phyloP scores from a whole-genome alignment of 2,797 vertebrate genomes.

The Rhodeus uyekii region DNA sequence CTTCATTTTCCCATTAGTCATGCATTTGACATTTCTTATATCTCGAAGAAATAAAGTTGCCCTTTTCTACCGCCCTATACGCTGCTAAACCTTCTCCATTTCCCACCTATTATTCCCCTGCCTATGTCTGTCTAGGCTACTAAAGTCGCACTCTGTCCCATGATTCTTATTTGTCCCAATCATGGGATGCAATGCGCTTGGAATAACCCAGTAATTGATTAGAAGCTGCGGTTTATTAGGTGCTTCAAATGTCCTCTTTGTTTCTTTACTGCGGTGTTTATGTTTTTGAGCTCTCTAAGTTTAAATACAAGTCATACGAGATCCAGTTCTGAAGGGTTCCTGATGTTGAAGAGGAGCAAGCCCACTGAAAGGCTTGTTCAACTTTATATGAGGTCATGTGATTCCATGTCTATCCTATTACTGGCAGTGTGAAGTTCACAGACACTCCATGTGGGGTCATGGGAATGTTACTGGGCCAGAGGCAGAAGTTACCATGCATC shows the following conservation, averaged over 20 bases:
- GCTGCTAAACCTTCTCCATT: neutral
- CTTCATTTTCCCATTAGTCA: neutral
- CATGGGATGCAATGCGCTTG: constrained; percentile 70
- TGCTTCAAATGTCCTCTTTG: constrained; percentile 64
- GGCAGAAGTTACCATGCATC: neutral
- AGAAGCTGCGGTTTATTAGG: constrained; percentile 68
- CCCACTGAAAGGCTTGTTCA: neutral
- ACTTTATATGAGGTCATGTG: neutral
- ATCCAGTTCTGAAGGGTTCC: constrained; percentile 37
- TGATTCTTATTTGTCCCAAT: constrained; percentile 74
- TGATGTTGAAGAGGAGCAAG: constrained; percentile 16
- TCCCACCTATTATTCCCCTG: neutral
- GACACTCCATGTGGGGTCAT: neutral
- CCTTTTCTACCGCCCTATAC: neutral
- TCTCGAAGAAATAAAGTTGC: neutral
- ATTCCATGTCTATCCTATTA: constrained; percentile 6
- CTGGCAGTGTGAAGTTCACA: constrained; percentile 13
- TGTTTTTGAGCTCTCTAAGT: constrained; percentile 23
- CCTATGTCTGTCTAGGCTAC: neutral
- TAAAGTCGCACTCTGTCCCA: constrained; percentile 60
- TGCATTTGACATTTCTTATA: neutral
- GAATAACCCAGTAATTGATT: constrained; percentile 74
- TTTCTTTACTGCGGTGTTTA: constrained; percentile 46
- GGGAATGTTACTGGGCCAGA: neutral
- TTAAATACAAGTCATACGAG: constrained; percentile 58